Evolutionary conservation across 1,140 invertebrate genomes (phyloP), one percentile per base, ranked within the genome.

Genomic region (Rhopalosiphum padi): DNA sequence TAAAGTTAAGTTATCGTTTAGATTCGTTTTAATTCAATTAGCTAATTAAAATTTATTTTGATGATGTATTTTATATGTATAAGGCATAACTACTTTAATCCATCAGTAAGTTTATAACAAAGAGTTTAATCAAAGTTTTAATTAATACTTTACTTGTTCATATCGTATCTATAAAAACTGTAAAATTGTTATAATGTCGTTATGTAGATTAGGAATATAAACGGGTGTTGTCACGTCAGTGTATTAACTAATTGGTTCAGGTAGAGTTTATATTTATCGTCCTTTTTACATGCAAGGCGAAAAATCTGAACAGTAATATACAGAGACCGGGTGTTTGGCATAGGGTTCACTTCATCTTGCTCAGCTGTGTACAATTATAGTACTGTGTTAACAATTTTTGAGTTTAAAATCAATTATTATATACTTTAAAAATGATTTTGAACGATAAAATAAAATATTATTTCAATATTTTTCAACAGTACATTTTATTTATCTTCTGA

Each of bases 241-340:
- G 22, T 89, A 89, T 89, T 89, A 89, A 55, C 46, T 89, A 89
- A 89, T 89, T 89, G 51, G 9, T 9, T 89, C 35, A 37, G 35
- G 22, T 41, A 11, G 48, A 89, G 25, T 55, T 89, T 89, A 37
- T 41, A 41, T 89, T 89, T 48, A 23, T 23, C 21, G 37, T 41
- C 0, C 23, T 15, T 89, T 89, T 89, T 30, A 25, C 15, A 53
- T 22, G 9, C 4, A 11, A 37, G 87, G 23, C 48, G 9, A 89
- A 37, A 87, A 87, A 87, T 68, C 30, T 68, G 30, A 0, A 68
- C 15, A n/a, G 30, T 68, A 82, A 21, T 21, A 23, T 83, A 83
- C 35, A 23, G 35, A 37, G 21, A 30, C 25, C 23, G 7, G 25
- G 25, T 60, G 25, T 60, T 25, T 8, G 9, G 30, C 30, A 68